Percentiles rank a stretch among this genome's conserved stretches.
Conservation (phyloP, 2,888 invertebrate species). For the Leptinotarsa tumamoca region DNA sequence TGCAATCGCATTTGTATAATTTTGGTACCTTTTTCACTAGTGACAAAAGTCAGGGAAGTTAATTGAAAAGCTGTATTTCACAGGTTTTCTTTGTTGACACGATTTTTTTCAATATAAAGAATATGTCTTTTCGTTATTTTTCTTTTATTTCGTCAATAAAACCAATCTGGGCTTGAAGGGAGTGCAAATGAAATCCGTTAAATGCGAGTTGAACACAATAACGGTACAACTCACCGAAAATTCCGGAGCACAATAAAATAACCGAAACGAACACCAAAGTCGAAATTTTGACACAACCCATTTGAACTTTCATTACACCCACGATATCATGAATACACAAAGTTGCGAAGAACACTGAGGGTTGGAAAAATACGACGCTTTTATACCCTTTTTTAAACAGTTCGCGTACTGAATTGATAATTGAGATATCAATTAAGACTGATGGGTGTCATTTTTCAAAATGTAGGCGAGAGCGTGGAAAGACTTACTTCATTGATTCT, state of each 20-base stretch:
- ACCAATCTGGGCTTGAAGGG: neutral
- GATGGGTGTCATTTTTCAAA: neutral
- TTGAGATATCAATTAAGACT: neutral
- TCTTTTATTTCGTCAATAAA: neutral
- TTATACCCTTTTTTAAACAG: neutral
- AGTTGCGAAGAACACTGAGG: neutral
- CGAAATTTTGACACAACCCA: slow-evolving; percentile 5
- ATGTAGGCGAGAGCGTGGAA: neutral
- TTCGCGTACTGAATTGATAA: slow-evolving; percentile 8
- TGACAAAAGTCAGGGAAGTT: no score
- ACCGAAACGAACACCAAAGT: neutral
- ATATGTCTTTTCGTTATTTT: no score
- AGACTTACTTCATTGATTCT: neutral
- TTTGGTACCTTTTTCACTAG: no score
- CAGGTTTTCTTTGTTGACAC: no score
- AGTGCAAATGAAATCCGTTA: neutral
- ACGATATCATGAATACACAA: neutral
- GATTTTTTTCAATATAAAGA: no score
- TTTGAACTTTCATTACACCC: neutral
- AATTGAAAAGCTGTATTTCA: no score
- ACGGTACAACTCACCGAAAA: slow-evolving; percentile 4
- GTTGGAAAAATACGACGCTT: neutral
- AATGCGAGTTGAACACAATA: no score
- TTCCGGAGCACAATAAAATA: slow-evolving; percentile 5
- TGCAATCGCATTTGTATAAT: no score